phyloP scores from a whole-genome alignment of 2,113 vertebrate genomes.

The Thymallus thymallus region DNA sequence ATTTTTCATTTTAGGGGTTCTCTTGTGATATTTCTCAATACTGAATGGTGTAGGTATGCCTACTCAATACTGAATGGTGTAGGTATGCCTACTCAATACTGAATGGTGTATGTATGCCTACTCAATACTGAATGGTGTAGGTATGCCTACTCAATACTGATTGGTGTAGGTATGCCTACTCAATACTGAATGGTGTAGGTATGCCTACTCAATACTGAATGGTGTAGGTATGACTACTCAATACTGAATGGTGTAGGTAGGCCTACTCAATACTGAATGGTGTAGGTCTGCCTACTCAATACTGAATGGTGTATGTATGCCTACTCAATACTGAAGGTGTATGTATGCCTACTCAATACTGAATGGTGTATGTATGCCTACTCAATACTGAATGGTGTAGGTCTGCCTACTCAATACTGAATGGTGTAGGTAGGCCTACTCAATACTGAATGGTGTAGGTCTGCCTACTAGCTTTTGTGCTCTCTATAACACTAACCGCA shows the following conservation, averaged over 20 bases:
- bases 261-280: constrained; percentile 16
- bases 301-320: neutral
- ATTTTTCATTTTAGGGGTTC: constrained; percentile 12
- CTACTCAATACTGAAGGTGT: constrained; percentile 15
- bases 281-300: constrained; percentile 3
- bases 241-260: neutral
- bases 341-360: constrained; percentile 7
- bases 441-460: neutral
- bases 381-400: constrained; percentile 7
- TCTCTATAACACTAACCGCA: constrained; percentile 21
- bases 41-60: neutral
- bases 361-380: neutral
- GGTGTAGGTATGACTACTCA: constrained; percentile 3
- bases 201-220: constrained; percentile 11
- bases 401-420: constrained; percentile 6
- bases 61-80: constrained; percentile 15
- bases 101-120: neutral
- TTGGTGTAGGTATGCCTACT: constrained; percentile 2
- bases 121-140: constrained; percentile 7
- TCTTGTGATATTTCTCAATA: constrained; percentile 38
- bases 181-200: neutral
- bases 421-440: constrained; percentile 6
- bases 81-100: constrained; percentile 9
- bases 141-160: constrained; percentile 8
- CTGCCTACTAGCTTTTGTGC: constrained; percentile 32